Evolutionary conservation across 2,113 vertebrate species (phyloP), one percentile per base, ranked within the genome.

Genomic region (Corythornis cristatus): DNA sequence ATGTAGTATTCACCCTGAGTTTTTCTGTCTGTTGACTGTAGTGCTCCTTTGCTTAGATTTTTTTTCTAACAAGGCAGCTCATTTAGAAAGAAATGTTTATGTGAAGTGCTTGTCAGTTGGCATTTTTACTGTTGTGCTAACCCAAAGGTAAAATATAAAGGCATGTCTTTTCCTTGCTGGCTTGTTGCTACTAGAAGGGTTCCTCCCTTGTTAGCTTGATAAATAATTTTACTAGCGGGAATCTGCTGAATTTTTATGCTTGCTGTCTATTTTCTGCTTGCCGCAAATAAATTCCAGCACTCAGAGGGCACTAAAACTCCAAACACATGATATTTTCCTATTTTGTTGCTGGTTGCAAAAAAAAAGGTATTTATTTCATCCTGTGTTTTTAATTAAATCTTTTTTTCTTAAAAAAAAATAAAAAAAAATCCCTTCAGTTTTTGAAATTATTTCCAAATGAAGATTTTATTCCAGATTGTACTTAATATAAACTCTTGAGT

Each of bases 151-250:
- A 98, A 98, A 98, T 99, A 99, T 99, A 99, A 99, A 99, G 98
- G 98, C 98, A 97, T 97, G 98, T 98, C 98, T 99, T 98, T 98
- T 98, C 97, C 98, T 98, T 93, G 84, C 95, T 97, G 98, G 98
- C 97, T 97, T 98, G 98, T 98, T 98, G 97, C 98, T 98, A 98
- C 98, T 95, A 98, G 98, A 98, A 98, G 98, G 98, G 98, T 99
- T 98, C 98, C 97, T 98, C 98, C 98, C 99, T 99, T 98, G 98
- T 99, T 99, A 99, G 98, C 98, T 99, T 99, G 99, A 99, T 99
- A 99, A 99, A 99, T 99, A 99, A 98, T 99, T 99, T 99, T 98
- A 98, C 98, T 98, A 98, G 98, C 92, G 98, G 98, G 98, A 99
- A 99, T 98, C 98, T 98, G 98, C 98, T 98, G 98, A 98, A 98